These are phyloP conservation scores for Neolamprologus ventralis DNA, from an alignment of 2,113 vertebrate genomes.

Conservation along the genomic window DNA sequence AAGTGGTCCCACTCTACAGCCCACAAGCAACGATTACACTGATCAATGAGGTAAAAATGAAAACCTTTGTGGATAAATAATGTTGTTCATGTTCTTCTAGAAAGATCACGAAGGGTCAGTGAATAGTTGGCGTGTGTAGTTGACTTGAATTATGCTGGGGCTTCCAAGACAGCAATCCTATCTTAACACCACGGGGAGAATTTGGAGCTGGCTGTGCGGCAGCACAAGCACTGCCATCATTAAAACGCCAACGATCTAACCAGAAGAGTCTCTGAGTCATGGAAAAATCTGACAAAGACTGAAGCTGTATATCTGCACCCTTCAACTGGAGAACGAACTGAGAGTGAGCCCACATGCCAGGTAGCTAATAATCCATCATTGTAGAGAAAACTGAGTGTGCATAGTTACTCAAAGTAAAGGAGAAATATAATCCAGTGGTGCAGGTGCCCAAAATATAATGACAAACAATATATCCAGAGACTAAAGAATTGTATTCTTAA, in stretches of 20 bases:
- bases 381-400: background rate
- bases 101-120: background rate
- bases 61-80: background rate
- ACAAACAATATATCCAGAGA: background rate
- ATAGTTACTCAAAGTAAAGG: background rate
- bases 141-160: background rate
- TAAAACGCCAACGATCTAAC: background rate
- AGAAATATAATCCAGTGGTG: background rate
- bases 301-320: background rate
- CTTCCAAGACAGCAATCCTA: background rate
- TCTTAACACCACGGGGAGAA: background rate
- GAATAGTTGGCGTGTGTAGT: background rate
- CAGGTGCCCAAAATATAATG: background rate
- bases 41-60: background rate
- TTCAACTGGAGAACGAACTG: background rate
- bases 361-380: background rate
- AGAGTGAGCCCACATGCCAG: background rate
- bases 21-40: background rate
- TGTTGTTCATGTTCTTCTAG: background rate
- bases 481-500: background rate
- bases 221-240: background rate
- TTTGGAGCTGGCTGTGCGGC: background rate
- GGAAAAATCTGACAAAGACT: background rate
- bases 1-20: background rate
- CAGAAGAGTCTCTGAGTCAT: background rate